Base-by-base conservation (phyloP, 2,113 vertebrate species). In the Halcyon senegalensis region DNA sequence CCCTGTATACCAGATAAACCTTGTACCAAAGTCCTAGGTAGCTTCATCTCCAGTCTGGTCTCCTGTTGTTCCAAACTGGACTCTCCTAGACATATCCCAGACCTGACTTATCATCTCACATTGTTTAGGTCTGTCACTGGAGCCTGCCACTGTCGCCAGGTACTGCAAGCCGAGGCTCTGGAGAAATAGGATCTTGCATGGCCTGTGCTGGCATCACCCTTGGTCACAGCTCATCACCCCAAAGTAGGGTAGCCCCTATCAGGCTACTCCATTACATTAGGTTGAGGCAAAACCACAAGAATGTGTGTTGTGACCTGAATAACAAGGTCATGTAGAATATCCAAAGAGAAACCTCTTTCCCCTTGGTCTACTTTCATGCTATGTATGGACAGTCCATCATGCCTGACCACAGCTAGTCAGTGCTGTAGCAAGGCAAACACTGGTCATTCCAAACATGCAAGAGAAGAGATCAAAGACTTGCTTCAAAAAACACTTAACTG, bases 181-280 rank as follows among this genome's bases (percentile, higher is more conserved):
- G 7, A 35, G 23, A 64, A 48, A 41, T 43, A 67, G 4, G 13
- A 4, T 11, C 37, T 63, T 46, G 12, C 16, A 8, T 7, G 11
- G 30, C 20, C 56, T n/a, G 12, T 62, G 16, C 13, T 70, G 46
- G 18, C 6, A 5, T 30, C 37, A 66, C 41, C 19, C 28, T 21
- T 17, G 13, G 24, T 63, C 62, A 74, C 37, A 90, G 35, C 30
- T 59, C 50, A 76, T 63, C 51, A 67, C 5, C 12, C 25, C 24
- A 31, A 17, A 0, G 1, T 5, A 43, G 19, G 24, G 46, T 55
- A 87, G 60, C 14, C 50, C 27, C 17, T 39, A 2, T 2, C 1
- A 0, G 25, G 21, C 48, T 88, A 20, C 62, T 79, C 30, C 27
- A 12, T n/a, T 14, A 16, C 30, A 27, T 21, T 12, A 60, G 30